Evolutionary conservation across 2,888 invertebrate genomes (phyloP), one percentile per base, ranked within the genome.

Genomic region (Ormia ochracea): DNA sequence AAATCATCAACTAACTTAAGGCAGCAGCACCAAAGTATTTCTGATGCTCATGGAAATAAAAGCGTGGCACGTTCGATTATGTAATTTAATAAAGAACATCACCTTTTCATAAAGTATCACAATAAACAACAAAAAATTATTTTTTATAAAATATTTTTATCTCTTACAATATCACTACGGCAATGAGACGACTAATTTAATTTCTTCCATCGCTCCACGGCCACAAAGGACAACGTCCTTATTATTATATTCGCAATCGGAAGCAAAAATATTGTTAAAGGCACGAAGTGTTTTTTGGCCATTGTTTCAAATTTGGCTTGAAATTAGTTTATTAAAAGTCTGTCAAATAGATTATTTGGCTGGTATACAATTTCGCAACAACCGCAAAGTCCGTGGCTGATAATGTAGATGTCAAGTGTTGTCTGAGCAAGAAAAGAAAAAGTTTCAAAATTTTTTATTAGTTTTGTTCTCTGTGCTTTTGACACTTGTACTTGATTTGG

Each of bases 351-450:
- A 33, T 21, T 21, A 19, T 9, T 12, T 19, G 54, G 19, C 7
- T 21, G 21, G 19, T 21, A 12, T 19, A 54, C 10, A 54, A 21
- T 41, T 41, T 9, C 1, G 10, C 17, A 43, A 41, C 6, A 54
- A 41, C n/a, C n/a, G n/a, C 10, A 17, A 48, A 36, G 38, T 10
- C n/a, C 7, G 36, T 33, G 19, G 36, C 33, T 63, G 43, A 73
- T 52, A 73, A 63, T 45, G n/a, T 33, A 33, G 17, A 43, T 52
- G 52, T 63, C 23, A 54, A 63, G 36, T 54, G 19, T 54, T 54
- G 31, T 43, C 61, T 72, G 52, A 7, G 9, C 33, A 73, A 63
- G 26, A 50, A 21, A 52, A 52, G 14, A 33, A 43, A 54, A 54
- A 54, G n/a, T 63, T 72, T 38, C 1, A 17, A 17, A 12, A 3